Base-by-base conservation (phyloP, 2,113 vertebrate genomes). In the Nerophis lumbriciformis region DNA sequence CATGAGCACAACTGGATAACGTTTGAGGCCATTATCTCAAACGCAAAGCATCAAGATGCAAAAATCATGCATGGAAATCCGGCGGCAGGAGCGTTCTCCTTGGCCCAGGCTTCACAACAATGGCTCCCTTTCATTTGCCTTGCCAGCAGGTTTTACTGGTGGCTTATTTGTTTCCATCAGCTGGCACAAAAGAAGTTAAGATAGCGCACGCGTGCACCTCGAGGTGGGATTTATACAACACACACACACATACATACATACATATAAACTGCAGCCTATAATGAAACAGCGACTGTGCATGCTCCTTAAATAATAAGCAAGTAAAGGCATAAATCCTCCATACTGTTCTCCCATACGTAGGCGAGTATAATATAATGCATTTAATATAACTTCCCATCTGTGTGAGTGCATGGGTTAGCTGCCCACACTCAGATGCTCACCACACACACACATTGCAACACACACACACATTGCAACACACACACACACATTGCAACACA, bases 341-440 rank as follows among this genome's bases (percentile, higher is more conserved):
- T 14, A 52, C 57, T 63, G 9, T 63, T 66, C 53, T 63, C 38
- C 16, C 19, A 44, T 44, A 19, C 10, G 55, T 44, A 57, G 38
- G 55, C 55, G 55, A 44, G 5, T 54, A 66, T 64, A 75, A 39
- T 37, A 61, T 51, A 8, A 49, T 73, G 48, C n/a, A 63, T 78
- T 74, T 55, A 58, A 64, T 74, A 51, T 0, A 79, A 76, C 67
- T 61, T 76, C 54, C 54, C 61, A 60, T 70, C 56, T 77, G 64
- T 66, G 52, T 66, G 61, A 38, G 67, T 1, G 36, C 60, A 15
- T 7, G 49, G 10, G 14, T 45, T 14, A 39, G 53, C 16, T 16
- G 19, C 8, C 37, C 36, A 56, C 63, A 51, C 49, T 44, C 28
- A 45, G 69, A 68, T 54, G 51, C 61, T 65, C 53, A 63, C 60